A percentile compares a stretch with the other conserved stretches of the same genome.
Conservation (phyloP, 37 sponge, comb jelly and placozoan species). For the Haliclona indistincta region DNA sequence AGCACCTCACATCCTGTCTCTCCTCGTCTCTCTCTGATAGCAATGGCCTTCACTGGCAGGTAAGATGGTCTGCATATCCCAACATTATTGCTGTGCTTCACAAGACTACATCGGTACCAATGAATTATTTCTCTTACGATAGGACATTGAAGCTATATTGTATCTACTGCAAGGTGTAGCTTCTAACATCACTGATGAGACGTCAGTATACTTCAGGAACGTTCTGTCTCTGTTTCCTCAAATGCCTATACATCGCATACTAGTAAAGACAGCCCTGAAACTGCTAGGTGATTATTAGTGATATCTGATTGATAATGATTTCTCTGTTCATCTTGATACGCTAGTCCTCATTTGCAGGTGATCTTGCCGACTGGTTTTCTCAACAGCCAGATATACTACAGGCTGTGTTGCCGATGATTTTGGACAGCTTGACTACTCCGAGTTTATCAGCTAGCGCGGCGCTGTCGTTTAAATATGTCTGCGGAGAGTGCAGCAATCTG, state of each 20-base stretch:
- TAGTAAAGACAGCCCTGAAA: slow-evolving; percentile 50
- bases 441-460: slow-evolving; percentile 51
- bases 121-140: not conserved
- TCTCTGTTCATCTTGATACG: not conserved
- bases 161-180: slow-evolving; percentile 65
- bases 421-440: slow-evolving; percentile 33
- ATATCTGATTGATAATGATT: not conserved
- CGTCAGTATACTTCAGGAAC: slow-evolving; percentile 35
- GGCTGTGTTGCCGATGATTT: slow-evolving; percentile 51
- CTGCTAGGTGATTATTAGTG: slow-evolving; percentile 47
- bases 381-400: slow-evolving; percentile 41
- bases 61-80: not conserved
- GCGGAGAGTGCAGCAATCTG: slow-evolving; percentile 56
- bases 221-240: slow-evolving; percentile 51
- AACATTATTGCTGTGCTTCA: too few species aligned
- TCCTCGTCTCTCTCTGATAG: slow-evolving; percentile 2
- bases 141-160: slow-evolving; percentile 63
- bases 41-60: slow-evolving; percentile 60
- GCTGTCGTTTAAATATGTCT: slow-evolving; percentile 68
- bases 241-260: slow-evolving; percentile 59
- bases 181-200: slow-evolving; percentile 24
- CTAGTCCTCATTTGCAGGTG: slow-evolving; percentile 18
- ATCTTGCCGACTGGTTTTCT: slow-evolving; percentile 55
- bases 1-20: slow-evolving; percentile 42
- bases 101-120: too few species aligned